Evolutionary conservation across 2,113 vertebrate species (phyloP), one percentile per base, ranked within the genome.

Genomic region (Casuarius casuarius): DNA sequence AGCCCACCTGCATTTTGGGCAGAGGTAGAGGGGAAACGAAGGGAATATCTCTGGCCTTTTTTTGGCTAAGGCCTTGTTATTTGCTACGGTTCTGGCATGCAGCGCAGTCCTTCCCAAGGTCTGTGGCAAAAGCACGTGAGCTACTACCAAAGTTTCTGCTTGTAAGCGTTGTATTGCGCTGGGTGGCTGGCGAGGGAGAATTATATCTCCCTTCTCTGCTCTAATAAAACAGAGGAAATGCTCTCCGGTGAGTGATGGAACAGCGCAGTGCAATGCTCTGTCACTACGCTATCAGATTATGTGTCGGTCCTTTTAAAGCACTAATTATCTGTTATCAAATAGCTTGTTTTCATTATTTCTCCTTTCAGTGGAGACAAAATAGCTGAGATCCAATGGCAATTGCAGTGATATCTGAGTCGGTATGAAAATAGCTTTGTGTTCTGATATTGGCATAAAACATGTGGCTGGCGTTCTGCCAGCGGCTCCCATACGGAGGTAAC

Each of bases 141-240:
- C n/a, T 23, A 9, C 54, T 66, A 4, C 29, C 28, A 71, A 26
- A 9, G 5, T 21, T 33, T 33, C 42, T 46, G 10, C 4, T 67
- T 29, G 28, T 19, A 2, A 0, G 42, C 2, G 0, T 16, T 12
- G 33, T 54, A 2, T 14, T 4, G 1, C 21, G 25, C 31, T 12
- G 12, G 33, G 33, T 23, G 51, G 68, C 35, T 38, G 42, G 26
- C 12, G 58, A 26, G 21, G 17, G 44, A 82, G 23, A 3, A 35
- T 38, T 38, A 38, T 38, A 38, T 38, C 38, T 38, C 38, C 38
- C 38, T 38, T 38, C 38, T 38, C 38, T 38, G 38, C 72, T 44
- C 22, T 9, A 9, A 5, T 48, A 25, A 83, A 59, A 51, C 3
- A 22, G 11, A 28, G 10, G 7, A 28, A 16, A 31, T 28, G 59